Conservation (phyloP, 2,888 invertebrate species). For the Drosophila putrida region DNA sequence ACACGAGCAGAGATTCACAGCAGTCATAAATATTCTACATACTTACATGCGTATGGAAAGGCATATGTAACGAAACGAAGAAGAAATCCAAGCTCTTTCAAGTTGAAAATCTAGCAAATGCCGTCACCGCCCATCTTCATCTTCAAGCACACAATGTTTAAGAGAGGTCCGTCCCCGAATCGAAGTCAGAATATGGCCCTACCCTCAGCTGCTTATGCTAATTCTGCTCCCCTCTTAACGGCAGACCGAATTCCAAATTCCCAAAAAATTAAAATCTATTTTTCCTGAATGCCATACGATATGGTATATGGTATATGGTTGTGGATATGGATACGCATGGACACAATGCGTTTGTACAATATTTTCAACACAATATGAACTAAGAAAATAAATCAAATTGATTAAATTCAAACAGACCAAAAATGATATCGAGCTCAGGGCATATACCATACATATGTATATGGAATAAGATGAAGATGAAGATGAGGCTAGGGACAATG, state of each 20-base stretch:
- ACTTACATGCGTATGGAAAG: conserved; percentile 11
- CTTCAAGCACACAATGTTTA: conserved; percentile 49
- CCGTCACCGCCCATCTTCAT: conserved; percentile 14
- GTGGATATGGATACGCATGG: conserved; percentile 57
- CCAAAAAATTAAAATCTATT: conserved; percentile 54
- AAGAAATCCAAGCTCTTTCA: conserved; percentile 56
- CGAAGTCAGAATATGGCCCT: conserved; percentile 6
- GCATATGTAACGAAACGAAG: conserved; percentile 26
- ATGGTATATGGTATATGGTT: conserved; percentile 70
- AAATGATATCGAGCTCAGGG: conserved; percentile 55
- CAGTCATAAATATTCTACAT: conserved; percentile 43
- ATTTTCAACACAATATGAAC: conserved; percentile 78
- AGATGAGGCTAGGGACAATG: conserved; percentile 35
- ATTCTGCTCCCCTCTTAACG: conserved; percentile 51
- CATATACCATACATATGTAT: conserved; percentile 3
- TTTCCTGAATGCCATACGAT: conserved; percentile 67
- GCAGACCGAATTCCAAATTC: conserved; percentile 31
- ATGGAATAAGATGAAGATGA: conserved; percentile 9
- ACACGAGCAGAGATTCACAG: conserved; percentile 8
- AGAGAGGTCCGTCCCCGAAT: conserved; percentile 29
- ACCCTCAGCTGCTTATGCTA: conserved; percentile 74
- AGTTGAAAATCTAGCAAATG: conserved; percentile 37
- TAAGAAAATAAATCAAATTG: conserved; percentile 82
- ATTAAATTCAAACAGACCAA: conserved; percentile 77
- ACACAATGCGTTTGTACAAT: conserved; percentile 69